phyloP scores from a whole-genome alignment of 2,888 invertebrate species.

The Rhagonycha lutea region DNA sequence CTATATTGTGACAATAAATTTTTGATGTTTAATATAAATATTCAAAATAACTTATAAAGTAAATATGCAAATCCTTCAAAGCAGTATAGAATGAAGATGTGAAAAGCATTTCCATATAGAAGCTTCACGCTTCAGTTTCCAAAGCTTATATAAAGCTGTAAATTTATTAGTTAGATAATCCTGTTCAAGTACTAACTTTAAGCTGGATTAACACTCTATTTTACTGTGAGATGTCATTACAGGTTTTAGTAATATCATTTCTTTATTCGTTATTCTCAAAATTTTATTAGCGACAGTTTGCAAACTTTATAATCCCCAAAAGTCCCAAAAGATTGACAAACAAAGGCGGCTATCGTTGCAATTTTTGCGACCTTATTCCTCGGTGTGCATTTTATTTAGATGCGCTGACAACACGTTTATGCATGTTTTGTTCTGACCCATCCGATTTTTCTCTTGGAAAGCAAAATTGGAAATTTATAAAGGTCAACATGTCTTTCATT shows the following conservation, averaged over 20 bases:
- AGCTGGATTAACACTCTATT: slow-evolving; percentile 63
- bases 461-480: too few relatives aligned
- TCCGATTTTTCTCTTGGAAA: not conserved
- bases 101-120: slow-evolving; percentile 46
- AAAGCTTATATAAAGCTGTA: slow-evolving; percentile 64
- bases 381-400: not conserved
- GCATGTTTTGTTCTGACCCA: not conserved
- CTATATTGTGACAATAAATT: not conserved
- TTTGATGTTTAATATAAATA: slow-evolving; percentile 9
- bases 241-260: slow-evolving; percentile 31
- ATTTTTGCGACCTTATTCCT: not conserved
- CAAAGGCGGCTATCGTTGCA: not conserved
- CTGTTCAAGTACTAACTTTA: slow-evolving; percentile 57
- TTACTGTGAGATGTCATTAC: slow-evolving; percentile 47
- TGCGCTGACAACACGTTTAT: not conserved
- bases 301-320: not conserved
- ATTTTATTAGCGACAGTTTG: not conserved
- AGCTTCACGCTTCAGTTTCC: slow-evolving; percentile 49
- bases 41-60: slow-evolving; percentile 22
- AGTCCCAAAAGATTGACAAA: not conserved
- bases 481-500: not conserved
- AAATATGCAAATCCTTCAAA: slow-evolving; percentile 51
- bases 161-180: slow-evolving; percentile 65
- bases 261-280: not conserved
- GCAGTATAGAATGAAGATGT: slow-evolving; percentile 44